These are phyloP conservation scores for Lucilia sericata DNA, from an alignment of 1,140 invertebrate genomes.

Conservation along the genomic window DNA sequence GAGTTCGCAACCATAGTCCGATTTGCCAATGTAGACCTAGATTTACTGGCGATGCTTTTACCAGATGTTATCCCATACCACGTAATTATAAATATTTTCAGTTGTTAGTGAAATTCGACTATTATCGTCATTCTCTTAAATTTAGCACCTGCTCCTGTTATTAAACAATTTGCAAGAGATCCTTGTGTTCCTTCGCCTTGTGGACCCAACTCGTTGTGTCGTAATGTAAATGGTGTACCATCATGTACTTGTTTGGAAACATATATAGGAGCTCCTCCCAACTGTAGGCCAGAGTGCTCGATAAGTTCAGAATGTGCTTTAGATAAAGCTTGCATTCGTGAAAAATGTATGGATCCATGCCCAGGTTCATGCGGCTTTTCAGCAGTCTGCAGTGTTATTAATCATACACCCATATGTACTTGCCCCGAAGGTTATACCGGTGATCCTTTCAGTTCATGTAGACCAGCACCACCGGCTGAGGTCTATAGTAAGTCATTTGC, in stretches of 20 bases:
- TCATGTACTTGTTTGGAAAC: constrained; percentile 83
- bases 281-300: constrained; percentile 86
- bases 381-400: constrained; percentile 86
- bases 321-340: constrained; percentile 83
- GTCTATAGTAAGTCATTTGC: constrained; percentile 70
- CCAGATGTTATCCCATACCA: constrained; percentile 72
- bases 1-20: constrained; percentile 78
- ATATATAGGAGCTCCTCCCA: constrained; percentile 81
- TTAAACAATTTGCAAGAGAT: constrained; percentile 71
- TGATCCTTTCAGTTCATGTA: constrained; percentile 85
- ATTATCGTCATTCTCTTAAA: background rate
- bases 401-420: constrained; percentile 86
- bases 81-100: constrained; percentile 70
- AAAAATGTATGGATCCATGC: constrained; percentile 89
- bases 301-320: constrained; percentile 85
- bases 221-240: constrained; percentile 78
- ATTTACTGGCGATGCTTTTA: constrained; percentile 77
- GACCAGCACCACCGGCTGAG: constrained; percentile 63
- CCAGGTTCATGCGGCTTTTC: constrained; percentile 83
- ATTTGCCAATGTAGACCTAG: constrained; percentile 76
- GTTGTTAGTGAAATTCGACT: background rate
- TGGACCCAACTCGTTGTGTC: constrained; percentile 82
- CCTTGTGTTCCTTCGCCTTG: constrained; percentile 79
- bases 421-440: constrained; percentile 82
- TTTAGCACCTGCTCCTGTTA: constrained; percentile 56